Percentiles rank a stretch among this genome's conserved stretches.
Evolutionary conservation across 2,113 vertebrate species (phyloP).

Genomic region (Chaetura pelagica): DNA sequence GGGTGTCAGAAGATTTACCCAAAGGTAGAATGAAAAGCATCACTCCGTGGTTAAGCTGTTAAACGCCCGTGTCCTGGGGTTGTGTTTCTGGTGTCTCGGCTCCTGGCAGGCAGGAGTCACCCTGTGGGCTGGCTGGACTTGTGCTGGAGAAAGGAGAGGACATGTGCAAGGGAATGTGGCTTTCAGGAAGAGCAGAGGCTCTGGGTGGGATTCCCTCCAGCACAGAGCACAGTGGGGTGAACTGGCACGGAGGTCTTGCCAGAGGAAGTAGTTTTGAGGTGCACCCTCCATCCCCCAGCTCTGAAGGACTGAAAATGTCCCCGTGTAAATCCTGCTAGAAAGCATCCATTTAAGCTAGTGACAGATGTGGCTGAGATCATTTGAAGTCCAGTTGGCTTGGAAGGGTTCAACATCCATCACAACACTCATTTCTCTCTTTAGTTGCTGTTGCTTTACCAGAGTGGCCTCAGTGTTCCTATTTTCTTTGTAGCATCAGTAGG

Average conservation of each 20-base stretch:
- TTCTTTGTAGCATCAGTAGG: background rate
- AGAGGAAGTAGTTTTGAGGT: background rate
- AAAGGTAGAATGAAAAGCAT: background rate
- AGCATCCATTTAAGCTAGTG: accelerated
- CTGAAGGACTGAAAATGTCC: background rate
- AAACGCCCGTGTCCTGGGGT: background rate
- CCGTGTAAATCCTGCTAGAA: background rate
- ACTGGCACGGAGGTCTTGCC: background rate
- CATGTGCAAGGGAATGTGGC: background rate
- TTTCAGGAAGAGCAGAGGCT: background rate
- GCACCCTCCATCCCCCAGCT: accelerated
- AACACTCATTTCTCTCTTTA: background rate
- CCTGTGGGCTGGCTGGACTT: background rate
- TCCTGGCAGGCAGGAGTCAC: background rate
- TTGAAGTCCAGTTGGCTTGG: background rate
- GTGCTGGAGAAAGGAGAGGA: background rate
- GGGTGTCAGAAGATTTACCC: background rate
- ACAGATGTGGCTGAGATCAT: background rate
- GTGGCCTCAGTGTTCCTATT: background rate
- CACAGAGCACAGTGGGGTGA: background rate
- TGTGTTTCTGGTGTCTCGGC: background rate
- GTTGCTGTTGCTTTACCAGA: background rate
- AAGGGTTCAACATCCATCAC: background rate
- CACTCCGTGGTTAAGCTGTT: background rate
- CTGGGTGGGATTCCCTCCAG: background rate